Percentiles rank a stretch among this genome's conserved stretches.
These are phyloP conservation scores for Yponomeuta plumbellus DNA, from an alignment of 2,888 invertebrate genomes.

Conservation along the genomic window DNA sequence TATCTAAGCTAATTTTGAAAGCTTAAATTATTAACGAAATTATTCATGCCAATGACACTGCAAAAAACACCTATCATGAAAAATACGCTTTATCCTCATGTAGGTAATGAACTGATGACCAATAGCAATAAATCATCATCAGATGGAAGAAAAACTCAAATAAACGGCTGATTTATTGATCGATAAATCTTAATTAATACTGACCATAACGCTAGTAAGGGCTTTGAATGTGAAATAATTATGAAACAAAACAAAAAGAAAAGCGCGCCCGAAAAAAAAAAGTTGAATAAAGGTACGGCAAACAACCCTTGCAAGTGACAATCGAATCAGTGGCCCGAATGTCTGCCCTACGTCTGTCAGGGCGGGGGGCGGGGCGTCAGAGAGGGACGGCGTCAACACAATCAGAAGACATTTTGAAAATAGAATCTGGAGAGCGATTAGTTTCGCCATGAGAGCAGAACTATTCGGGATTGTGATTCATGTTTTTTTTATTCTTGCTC, in stretches of 20 bases:
- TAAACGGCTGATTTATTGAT: not conserved
- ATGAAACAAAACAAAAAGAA: not conserved
- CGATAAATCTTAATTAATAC: not conserved
- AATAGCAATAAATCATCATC: not conserved
- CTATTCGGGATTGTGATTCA: not conserved
- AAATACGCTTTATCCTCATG: not conserved
- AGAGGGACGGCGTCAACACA: constrained; percentile 18
- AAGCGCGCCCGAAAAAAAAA: not conserved
- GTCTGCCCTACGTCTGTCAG: constrained; percentile 39
- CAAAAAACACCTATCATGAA: not conserved
- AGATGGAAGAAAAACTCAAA: not conserved
- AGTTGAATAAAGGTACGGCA: not conserved
- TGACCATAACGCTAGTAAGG: not conserved
- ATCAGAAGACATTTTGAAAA: constrained; percentile 25
- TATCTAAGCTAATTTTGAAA: too few species aligned
- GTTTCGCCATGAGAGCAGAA: not conserved
- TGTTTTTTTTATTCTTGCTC: not conserved
- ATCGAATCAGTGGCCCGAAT: constrained; percentile 26
- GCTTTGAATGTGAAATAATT: not conserved
- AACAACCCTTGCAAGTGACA: constrained; percentile 3
- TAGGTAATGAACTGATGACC: not conserved
- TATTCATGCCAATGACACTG: not conserved
- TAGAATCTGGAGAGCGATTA: constrained; percentile 13
- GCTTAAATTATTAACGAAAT: not conserved
- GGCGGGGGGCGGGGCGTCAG: constrained; percentile 48